A percentile compares a stretch with the other conserved stretches of the same genome.
phyloP scores from a whole-genome alignment of 2,797 vertebrate genomes.

The Liasis olivaceus region DNA sequence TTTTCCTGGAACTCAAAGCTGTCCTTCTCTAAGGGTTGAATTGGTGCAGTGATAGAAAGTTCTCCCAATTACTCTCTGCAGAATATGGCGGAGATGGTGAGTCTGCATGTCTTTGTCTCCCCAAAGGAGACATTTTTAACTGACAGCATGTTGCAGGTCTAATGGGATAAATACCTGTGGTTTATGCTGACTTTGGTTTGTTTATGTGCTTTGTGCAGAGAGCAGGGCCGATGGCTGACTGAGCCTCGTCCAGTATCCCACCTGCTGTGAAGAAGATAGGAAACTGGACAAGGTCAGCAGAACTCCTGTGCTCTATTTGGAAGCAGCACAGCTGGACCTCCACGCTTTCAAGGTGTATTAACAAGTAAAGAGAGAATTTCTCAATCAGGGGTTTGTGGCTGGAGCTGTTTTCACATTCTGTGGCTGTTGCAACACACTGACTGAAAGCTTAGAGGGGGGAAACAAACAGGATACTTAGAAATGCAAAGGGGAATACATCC shows the following conservation, averaged over 20 bases:
- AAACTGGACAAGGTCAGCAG: neutral
- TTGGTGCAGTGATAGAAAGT: neutral
- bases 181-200: neutral
- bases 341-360: too few species aligned
- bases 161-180: neutral
- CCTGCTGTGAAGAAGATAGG: neutral
- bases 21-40: neutral
- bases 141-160: neutral
- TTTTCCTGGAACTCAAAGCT: neutral
- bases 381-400: neutral
- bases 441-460: neutral
- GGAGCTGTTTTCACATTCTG: neutral
- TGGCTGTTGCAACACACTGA: neutral
- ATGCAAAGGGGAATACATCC: neutral
- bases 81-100: neutral
- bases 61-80: neutral
- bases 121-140: neutral
- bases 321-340: neutral
- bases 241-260: neutral
- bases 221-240: neutral
- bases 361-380: neutral
- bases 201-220: neutral
- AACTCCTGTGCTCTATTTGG: neutral
- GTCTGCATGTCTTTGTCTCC: too few species aligned
- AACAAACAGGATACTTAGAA: neutral